These are phyloP conservation scores for Prochilodus magdalenae DNA, from an alignment of 2,113 vertebrate species.

Conservation along the genomic window DNA sequence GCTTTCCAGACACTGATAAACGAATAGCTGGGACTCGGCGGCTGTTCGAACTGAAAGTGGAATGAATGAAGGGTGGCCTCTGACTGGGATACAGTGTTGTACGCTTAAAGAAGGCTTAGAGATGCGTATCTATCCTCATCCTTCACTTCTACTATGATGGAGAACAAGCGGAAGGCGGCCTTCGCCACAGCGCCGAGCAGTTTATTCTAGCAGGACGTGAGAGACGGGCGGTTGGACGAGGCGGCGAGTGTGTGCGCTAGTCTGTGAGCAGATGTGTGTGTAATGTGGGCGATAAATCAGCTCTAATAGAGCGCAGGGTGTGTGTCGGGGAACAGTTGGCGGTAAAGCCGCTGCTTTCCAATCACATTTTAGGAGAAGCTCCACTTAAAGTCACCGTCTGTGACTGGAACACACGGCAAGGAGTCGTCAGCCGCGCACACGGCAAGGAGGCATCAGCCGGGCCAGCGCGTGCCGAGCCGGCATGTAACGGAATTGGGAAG, in stretches of 20 bases:
- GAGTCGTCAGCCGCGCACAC: neutral
- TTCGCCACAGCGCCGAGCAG: neutral
- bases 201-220: neutral
- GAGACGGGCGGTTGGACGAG: neutral
- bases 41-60: no score
- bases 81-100: no score
- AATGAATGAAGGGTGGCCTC: no score
- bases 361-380: constrained; percentile 10
- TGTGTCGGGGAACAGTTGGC: constrained; percentile 53
- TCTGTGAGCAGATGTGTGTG: constrained; percentile 41
- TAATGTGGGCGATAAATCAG: constrained; percentile 50
- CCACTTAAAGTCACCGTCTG: constrained; percentile 27
- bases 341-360: constrained; percentile 22
- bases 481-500: no score
- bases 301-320: constrained; percentile 44
- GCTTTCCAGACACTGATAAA: no score
- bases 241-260: neutral
- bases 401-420: neutral
- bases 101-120: no score
- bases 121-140: no score
- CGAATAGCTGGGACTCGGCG: no score
- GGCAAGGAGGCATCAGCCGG: no score
- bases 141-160: no score
- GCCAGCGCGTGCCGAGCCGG: no score
- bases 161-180: neutral